Conservation (phyloP, 2,113 vertebrate genomes). For the Pangasianodon gigas region DNA sequence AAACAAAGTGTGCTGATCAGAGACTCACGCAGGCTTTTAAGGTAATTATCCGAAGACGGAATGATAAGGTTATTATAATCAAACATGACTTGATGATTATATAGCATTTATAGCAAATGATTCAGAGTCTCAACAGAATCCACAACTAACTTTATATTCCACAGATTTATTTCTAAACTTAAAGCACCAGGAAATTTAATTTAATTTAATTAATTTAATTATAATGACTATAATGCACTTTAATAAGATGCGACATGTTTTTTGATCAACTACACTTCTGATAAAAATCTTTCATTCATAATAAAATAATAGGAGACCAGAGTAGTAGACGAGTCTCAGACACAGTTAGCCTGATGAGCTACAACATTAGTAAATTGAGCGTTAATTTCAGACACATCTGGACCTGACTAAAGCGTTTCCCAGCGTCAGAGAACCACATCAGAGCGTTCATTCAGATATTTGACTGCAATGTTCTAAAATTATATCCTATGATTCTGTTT, state of each 20-base stretch:
- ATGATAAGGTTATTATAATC: background rate
- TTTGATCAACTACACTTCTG: background rate
- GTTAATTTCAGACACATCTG: background rate
- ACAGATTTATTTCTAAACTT: background rate
- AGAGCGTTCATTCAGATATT: background rate
- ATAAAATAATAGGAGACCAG: background rate
- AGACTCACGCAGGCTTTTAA: background rate
- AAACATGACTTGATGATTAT: background rate
- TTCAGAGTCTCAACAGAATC: background rate
- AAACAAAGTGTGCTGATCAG: background rate
- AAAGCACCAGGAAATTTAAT: background rate
- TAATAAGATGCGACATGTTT: background rate
- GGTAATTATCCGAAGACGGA: background rate
- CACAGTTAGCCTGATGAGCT: background rate
- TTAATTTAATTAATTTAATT: background rate
- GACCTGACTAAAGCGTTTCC: background rate
- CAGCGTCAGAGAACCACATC: background rate
- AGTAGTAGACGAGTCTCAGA: background rate
- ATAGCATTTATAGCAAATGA: background rate
- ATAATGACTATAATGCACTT: background rate
- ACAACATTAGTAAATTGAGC: background rate
- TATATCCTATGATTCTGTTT: background rate
- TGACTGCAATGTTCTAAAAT: background rate
- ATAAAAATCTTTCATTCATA: background rate
- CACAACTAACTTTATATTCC: background rate